A percentile compares a stretch with the other conserved stretches of the same genome.
These are phyloP conservation scores for Lepus townsendii DNA, from an alignment of 2,797 vertebrate genomes.

Conservation along the genomic window DNA sequence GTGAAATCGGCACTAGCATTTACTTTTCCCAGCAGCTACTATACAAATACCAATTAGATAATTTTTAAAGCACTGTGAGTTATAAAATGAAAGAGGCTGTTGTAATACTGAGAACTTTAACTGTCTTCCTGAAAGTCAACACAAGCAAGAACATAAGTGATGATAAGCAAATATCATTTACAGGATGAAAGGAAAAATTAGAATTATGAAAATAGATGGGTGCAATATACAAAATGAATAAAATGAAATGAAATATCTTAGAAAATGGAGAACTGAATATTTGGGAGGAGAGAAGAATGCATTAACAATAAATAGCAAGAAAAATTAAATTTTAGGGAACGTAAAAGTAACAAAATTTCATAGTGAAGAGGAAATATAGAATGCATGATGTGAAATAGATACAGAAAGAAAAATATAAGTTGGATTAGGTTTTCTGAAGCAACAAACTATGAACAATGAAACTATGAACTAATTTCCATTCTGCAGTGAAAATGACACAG, in stretches of 20 bases:
- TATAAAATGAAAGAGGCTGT: constrained; percentile 30
- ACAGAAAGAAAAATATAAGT: constrained; percentile 27
- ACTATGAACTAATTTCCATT: constrained; percentile 31
- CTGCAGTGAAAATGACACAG: constrained; percentile 54
- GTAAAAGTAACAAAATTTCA: constrained; percentile 58
- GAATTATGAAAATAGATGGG: constrained; percentile 26
- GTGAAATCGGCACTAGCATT: background rate
- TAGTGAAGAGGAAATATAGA: constrained; percentile 22
- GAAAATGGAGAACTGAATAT: constrained; percentile 7
- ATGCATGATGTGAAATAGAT: background rate
- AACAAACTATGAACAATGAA: constrained; percentile 48
- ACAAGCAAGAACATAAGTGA: background rate
- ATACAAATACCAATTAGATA: background rate
- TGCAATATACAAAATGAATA: constrained; percentile 62
- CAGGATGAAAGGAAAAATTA: background rate
- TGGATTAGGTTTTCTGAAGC: background rate
- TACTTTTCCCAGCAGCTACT: background rate
- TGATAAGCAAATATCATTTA: constrained; percentile 24
- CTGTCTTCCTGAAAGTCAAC: constrained; percentile 36
- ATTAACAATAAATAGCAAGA: constrained; percentile 40
- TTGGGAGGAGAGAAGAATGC: background rate
- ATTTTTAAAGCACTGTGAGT: background rate
- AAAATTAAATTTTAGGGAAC: constrained; percentile 54
- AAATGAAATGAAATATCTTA: constrained; percentile 43
- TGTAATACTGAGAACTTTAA: constrained; percentile 26